Conservation (phyloP, 2,113 vertebrate species). For the Saimiri boliviensis region DNA sequence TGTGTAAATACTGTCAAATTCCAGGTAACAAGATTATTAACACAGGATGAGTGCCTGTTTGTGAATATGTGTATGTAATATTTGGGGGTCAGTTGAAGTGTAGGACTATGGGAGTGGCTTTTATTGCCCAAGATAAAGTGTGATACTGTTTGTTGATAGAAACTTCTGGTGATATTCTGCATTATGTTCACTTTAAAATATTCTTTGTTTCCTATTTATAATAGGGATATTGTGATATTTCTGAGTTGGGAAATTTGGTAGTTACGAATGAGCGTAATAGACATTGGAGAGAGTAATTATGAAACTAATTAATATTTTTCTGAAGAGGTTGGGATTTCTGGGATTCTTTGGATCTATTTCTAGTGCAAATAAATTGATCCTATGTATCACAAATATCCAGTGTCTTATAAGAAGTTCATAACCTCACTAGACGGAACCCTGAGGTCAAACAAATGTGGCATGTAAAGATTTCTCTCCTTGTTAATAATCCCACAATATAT, state of each 20-base stretch:
- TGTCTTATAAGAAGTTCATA: background rate
- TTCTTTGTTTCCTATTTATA: background rate
- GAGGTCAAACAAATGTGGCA: background rate
- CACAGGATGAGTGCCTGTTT: background rate
- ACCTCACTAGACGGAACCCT: background rate
- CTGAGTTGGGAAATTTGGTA: background rate
- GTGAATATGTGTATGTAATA: background rate
- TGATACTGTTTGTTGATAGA: background rate
- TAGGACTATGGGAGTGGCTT: background rate
- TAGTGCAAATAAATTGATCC: background rate
- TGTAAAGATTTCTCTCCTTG: background rate
- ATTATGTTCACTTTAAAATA: background rate
- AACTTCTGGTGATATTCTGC: background rate
- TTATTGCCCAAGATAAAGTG: background rate
- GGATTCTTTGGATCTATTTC: background rate
- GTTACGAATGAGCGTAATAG: background rate
- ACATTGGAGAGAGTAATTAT: background rate
- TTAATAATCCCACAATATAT: background rate
- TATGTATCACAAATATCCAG: background rate
- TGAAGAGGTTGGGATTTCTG: background rate
- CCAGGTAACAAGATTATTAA: background rate
- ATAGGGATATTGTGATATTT: background rate
- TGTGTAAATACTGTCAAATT: background rate
- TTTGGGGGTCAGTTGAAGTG: background rate
- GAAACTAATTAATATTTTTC: background rate